Evolutionary conservation across 2,888 invertebrate species (phyloP).

Genomic region (Exephanes ischioxanthus): DNA sequence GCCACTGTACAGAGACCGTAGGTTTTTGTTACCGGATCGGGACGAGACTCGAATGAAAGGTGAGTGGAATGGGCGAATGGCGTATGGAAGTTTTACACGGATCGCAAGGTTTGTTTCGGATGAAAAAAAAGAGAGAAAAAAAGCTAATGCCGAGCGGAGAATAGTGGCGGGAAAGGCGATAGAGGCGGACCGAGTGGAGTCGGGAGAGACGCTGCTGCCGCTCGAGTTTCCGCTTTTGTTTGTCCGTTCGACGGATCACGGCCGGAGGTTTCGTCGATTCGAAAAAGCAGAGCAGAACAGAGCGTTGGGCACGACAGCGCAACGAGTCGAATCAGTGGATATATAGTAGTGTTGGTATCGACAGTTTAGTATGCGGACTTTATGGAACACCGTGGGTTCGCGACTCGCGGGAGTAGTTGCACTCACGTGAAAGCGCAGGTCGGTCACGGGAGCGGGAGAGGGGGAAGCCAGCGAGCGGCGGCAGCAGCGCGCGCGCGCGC

Average conservation of each 20-base stretch:
- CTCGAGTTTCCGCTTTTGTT: neutral
- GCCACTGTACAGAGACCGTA: neutral
- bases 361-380: neutral
- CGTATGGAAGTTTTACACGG: too few relatives aligned
- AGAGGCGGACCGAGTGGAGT: neutral
- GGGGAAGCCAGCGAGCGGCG: constrained; percentile 43
- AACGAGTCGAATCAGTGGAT: constrained; percentile 24
- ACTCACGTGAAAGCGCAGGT: constrained; percentile 69
- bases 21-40: neutral
- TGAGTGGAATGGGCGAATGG: neutral
- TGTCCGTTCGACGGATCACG: neutral
- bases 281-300: constrained; percentile 39
- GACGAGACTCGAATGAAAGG: constrained; percentile 1
- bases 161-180: constrained; percentile 44
- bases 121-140: neutral
- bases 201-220: constrained; percentile 10
- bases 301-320: constrained; percentile 18
- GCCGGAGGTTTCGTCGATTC: constrained; percentile 34
- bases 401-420: constrained; percentile 64
- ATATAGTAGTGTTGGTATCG: neutral
- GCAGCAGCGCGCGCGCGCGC: constrained; percentile 67
- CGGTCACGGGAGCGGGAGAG: constrained; percentile 62
- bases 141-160: neutral
- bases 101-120: neutral
- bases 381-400: constrained; percentile 27